Conservation (phyloP, 1,140 invertebrate genomes). For the Drusus annulatus region DNA sequence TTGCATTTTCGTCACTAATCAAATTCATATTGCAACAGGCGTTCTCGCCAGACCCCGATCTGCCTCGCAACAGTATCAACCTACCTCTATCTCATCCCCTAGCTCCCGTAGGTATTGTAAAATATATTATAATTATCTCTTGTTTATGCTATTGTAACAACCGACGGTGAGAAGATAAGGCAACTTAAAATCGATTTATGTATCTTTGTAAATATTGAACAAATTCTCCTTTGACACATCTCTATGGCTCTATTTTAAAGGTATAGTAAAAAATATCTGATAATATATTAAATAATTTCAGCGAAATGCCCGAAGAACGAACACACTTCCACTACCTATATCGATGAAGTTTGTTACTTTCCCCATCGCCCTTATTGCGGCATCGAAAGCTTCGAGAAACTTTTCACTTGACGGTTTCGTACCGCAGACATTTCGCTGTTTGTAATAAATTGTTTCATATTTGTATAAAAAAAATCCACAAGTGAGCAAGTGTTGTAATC, state of each 20-base stretch:
- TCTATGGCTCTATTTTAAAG: slow-evolving; percentile 58
- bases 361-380: not conserved
- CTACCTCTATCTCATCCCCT: not conserved
- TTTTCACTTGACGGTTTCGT: too few relatives aligned
- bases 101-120: not conserved
- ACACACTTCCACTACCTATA: not conserved
- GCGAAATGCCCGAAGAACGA: not conserved
- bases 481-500: slow-evolving; percentile 38
- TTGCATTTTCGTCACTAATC: slow-evolving; percentile 61
- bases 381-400: too few relatives aligned
- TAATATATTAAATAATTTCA: slow-evolving; percentile 48
- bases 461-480: slow-evolving; percentile 52
- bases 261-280: slow-evolving; percentile 59
- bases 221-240: slow-evolving; percentile 56
- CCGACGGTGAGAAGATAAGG: slow-evolving; percentile 60
- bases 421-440: slow-evolving; percentile 24
- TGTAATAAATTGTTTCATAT: slow-evolving; percentile 52
- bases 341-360: not conserved
- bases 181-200: slow-evolving; percentile 60
- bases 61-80: not conserved
- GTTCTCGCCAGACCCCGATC: not conserved
- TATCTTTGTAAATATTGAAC: slow-evolving; percentile 57
- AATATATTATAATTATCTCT: slow-evolving; percentile 39
- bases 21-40: slow-evolving; percentile 56
- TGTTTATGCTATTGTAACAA: slow-evolving; percentile 59